These are phyloP conservation scores for Ceryle rudis DNA, from an alignment of 2,797 vertebrate genomes.

Conservation along the genomic window DNA sequence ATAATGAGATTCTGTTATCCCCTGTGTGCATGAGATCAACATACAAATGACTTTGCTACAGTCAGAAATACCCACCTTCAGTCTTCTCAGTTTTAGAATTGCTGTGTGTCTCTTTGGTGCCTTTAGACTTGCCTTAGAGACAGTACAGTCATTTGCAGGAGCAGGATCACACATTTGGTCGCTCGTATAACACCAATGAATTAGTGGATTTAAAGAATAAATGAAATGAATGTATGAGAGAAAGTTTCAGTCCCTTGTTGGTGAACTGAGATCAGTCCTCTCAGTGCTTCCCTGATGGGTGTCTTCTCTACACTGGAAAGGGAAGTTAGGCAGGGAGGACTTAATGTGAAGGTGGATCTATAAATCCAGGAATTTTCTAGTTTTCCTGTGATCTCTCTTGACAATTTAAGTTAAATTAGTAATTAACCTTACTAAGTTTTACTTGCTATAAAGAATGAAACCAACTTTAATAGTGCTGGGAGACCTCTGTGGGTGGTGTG, in stretches of 20 bases:
- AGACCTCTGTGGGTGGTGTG: background rate
- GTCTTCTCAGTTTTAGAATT: background rate
- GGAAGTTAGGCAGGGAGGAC: background rate
- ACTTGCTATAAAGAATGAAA: background rate
- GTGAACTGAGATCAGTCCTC: background rate
- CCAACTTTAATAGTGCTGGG: background rate
- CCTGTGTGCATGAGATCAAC: fast-evolving
- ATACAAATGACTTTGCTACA: background rate
- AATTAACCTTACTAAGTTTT: background rate
- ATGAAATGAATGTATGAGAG: background rate
- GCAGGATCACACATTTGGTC: background rate
- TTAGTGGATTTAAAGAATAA: background rate
- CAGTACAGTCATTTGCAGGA: background rate
- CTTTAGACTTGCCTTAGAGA: background rate
- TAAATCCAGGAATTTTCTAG: background rate
- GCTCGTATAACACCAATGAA: background rate
- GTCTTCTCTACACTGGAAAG: background rate
- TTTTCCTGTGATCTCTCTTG: background rate
- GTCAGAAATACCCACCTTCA: background rate
- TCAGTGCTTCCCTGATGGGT: background rate
- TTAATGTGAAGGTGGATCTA: background rate
- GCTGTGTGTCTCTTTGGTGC: background rate
- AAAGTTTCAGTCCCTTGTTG: background rate
- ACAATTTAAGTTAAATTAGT: background rate
- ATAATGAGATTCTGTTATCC: background rate